Conservation (phyloP, 2,797 vertebrate species). For the Gambusia yucatana region DNA sequence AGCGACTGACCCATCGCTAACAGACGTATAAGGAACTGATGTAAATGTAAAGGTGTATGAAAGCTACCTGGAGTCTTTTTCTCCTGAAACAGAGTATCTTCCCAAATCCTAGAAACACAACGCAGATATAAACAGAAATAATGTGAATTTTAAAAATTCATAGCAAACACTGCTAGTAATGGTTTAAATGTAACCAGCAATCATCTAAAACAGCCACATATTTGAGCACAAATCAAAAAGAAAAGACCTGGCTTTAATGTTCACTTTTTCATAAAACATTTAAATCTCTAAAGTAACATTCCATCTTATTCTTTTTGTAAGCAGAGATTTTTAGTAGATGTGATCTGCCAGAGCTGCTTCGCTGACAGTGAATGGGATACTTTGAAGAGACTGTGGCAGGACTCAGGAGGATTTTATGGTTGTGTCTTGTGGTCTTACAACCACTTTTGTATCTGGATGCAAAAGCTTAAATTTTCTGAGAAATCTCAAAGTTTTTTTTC, state of each 20-base stretch:
- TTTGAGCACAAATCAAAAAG: neutral
- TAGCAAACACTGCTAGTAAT: neutral
- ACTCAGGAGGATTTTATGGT: constrained; percentile 57
- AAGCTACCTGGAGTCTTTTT: neutral
- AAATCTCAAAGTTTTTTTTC: constrained; percentile 41
- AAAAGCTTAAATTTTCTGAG: constrained; percentile 50
- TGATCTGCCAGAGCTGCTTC: constrained; percentile 56
- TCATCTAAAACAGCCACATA: neutral
- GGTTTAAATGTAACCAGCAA: neutral
- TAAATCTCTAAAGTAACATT: neutral
- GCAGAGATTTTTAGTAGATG: constrained; percentile 45
- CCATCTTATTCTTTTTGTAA: neutral
- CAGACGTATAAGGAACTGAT: neutral
- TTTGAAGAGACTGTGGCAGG: constrained; percentile 54
- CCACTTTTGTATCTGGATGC: constrained; percentile 54
- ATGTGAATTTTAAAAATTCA: neutral
- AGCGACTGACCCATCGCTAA: too few relatives aligned
- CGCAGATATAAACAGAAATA: neutral
- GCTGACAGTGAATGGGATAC: constrained; percentile 47
- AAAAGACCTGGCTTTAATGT: neutral
- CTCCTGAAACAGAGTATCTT: neutral
- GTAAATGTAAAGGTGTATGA: neutral
- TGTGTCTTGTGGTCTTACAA: constrained; percentile 61
- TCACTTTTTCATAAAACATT: neutral
- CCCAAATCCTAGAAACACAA: too few relatives aligned